Evolutionary conservation across 2,113 vertebrate genomes (phyloP).

Genomic region (Aix galericulata): DNA sequence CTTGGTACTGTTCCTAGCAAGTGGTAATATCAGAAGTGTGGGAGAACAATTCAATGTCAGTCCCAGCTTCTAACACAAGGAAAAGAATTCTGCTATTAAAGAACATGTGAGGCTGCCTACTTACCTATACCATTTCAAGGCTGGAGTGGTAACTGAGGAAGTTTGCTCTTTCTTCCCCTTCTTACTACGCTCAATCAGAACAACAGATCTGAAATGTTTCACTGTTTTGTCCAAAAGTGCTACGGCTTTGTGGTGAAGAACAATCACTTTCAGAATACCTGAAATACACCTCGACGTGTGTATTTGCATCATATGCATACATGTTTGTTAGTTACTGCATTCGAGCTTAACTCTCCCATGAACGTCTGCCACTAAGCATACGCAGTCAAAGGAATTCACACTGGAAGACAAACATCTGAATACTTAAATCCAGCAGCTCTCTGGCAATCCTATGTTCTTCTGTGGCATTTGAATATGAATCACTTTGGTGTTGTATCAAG

Average conservation of each 20-base stretch:
- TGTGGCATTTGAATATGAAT: slow-evolving; percentile 5
- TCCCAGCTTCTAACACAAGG: background rate
- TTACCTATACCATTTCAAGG: background rate
- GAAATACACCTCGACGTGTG: too few relatives aligned
- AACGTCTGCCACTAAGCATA: background rate
- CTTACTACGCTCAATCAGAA: background rate
- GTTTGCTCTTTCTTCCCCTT: background rate
- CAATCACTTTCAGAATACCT: background rate
- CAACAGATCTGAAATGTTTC: background rate
- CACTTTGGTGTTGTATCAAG: background rate
- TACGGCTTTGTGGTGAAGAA: background rate
- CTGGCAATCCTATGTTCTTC: background rate
- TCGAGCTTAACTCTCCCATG: background rate
- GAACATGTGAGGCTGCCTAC: background rate
- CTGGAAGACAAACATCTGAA: background rate
- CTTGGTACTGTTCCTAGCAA: background rate
- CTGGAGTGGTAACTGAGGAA: background rate
- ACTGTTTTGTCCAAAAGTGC: background rate
- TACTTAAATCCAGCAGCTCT: background rate
- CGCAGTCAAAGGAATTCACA: background rate
- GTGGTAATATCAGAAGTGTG: background rate
- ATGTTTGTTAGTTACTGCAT: background rate
- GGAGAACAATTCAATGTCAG: background rate
- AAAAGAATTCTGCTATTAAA: background rate
- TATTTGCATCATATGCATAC: rapidly evolving